These are phyloP conservation scores for Mayetiola destructor DNA, from an alignment of 2,888 invertebrate species.

Conservation along the genomic window DNA sequence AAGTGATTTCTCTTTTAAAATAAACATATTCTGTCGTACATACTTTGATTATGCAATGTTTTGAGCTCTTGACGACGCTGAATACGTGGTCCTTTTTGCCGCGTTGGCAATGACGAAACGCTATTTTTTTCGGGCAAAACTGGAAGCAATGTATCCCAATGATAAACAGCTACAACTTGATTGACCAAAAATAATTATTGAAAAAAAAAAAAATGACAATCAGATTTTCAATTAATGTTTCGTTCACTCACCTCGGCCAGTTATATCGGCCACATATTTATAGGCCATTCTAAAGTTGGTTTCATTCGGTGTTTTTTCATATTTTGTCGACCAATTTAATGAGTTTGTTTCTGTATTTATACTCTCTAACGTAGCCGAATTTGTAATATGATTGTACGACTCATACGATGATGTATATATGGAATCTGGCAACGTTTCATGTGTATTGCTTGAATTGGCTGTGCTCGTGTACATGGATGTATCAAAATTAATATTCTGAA, in stretches of 20 bases:
- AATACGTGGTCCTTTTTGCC: background rate
- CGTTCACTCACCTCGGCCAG: too few species aligned
- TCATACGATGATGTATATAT: too few species aligned
- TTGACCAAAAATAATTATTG: background rate
- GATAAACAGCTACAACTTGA: background rate
- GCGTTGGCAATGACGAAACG: background rate
- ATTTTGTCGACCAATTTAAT: background rate
- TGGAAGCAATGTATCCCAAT: background rate
- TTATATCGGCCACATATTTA: too few species aligned
- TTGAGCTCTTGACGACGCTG: too few species aligned
- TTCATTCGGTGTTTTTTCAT: background rate
- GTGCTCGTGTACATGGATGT: background rate
- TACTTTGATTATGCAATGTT: background rate
- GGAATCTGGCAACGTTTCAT: too few species aligned
- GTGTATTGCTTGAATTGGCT: background rate
- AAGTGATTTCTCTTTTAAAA: background rate
- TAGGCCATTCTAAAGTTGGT: background rate
- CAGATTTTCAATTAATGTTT: background rate
- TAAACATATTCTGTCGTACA: background rate
- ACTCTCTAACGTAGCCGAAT: background rate
- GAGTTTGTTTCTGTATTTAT: background rate
- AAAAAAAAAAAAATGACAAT: background rate
- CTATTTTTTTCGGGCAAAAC: background rate
- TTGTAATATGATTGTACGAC: background rate
- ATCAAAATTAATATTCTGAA: background rate